phyloP scores from a whole-genome alignment of 1,140 invertebrate species.

The Antheraea mylitta region DNA sequence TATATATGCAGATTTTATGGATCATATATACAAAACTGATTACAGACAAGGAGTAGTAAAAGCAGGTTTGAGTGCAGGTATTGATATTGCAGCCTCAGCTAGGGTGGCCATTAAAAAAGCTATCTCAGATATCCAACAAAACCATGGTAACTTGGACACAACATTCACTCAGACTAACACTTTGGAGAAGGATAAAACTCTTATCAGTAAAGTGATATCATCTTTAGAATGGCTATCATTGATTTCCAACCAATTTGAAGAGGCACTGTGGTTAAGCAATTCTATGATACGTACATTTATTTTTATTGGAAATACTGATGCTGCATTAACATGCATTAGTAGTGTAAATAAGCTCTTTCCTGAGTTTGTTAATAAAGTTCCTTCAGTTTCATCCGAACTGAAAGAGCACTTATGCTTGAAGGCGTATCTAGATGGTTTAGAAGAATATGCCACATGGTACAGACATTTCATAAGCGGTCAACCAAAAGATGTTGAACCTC shows the following conservation, averaged over 20 bases:
- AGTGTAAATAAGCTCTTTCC: conserved; percentile 72
- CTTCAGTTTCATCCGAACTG: conserved; percentile 80
- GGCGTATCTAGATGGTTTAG: conserved; percentile 89
- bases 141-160: conserved; percentile 63
- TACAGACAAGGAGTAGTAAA: conserved; percentile 76
- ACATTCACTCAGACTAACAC: conserved; percentile 58
- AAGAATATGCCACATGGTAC: conserved; percentile 94
- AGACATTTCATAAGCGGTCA: conserved; percentile 89
- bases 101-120: conserved; percentile 91
- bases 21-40: conserved; percentile 83
- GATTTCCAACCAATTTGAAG: conserved; percentile 87
- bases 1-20: conserved; percentile 89
- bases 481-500: conserved; percentile 82
- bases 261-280: conserved; percentile 92
- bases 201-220: conserved; percentile 82
- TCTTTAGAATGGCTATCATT: conserved; percentile 94
- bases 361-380: conserved; percentile 53
- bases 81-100: conserved; percentile 91
- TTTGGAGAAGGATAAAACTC: conserved; percentile 81
- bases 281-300: conserved; percentile 91
- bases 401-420: conserved; percentile 89
- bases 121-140: conserved; percentile 71
- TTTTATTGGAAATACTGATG: conserved; percentile 73
- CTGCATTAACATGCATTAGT: conserved; percentile 78
- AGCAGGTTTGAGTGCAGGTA: conserved; percentile 80